phyloP scores from a whole-genome alignment of 2,113 vertebrate species.

The Brachyhypopomus occidentalis region DNA sequence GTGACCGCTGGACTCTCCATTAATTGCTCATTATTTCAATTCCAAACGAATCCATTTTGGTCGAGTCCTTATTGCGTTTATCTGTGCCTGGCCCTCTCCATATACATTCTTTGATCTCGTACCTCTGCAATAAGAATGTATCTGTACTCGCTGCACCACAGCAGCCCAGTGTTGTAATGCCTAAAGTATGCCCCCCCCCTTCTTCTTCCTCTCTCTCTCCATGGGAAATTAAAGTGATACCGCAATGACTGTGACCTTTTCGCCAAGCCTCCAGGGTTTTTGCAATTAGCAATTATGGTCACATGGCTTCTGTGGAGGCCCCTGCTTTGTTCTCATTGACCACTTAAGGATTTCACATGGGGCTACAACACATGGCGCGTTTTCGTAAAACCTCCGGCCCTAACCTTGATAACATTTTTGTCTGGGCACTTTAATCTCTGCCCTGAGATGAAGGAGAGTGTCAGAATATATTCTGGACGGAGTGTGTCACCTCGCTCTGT shows the following conservation, averaged over 20 bases:
- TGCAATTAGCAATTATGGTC: slow-evolving; percentile 51
- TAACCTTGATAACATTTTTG: slow-evolving; percentile 47
- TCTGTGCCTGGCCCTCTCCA: neutral
- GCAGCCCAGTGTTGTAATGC: slow-evolving; percentile 30
- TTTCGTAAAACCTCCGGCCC: slow-evolving; percentile 18
- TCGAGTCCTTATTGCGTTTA: slow-evolving; percentile 1
- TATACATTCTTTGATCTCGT: slow-evolving; percentile 28
- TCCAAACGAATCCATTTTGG: slow-evolving; percentile 8
- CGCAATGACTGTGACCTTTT: slow-evolving; percentile 53
- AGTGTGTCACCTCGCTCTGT: neutral
- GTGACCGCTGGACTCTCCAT: slow-evolving; percentile 9
- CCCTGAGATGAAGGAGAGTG: slow-evolving; percentile 38
- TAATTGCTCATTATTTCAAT: neutral
- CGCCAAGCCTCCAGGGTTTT: slow-evolving; percentile 46
- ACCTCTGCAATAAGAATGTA: slow-evolving; percentile 1
- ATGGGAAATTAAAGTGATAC: slow-evolving; percentile 52
- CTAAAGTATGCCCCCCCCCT: slow-evolving; percentile 34
- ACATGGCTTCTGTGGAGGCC: slow-evolving; percentile 46
- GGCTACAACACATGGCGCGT: slow-evolving; percentile 14
- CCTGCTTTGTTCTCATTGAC: slow-evolving; percentile 41
- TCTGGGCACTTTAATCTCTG: slow-evolving; percentile 30
- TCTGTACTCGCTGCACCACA: slow-evolving; percentile 1
- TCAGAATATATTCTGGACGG: slow-evolving; percentile 36
- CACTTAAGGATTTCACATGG: slow-evolving; percentile 37
- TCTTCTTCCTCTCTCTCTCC: slow-evolving; percentile 38